Evolutionary conservation across 2,113 vertebrate species (phyloP).

Genomic region (Herpailurus yagouaroundi): DNA sequence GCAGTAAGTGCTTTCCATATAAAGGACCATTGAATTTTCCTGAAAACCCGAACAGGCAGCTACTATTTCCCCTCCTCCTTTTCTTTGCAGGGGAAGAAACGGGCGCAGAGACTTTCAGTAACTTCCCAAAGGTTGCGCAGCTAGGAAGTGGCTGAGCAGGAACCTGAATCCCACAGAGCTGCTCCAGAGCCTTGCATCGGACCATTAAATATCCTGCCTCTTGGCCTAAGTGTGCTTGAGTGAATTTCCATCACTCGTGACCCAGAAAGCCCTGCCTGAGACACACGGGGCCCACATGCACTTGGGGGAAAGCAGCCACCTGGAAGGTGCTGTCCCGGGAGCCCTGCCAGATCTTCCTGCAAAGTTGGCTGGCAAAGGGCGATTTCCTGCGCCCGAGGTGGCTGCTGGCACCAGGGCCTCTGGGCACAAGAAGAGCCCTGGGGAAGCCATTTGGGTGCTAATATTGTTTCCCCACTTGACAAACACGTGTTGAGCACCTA

Average conservation of each 20-base stretch:
- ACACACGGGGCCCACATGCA: background rate
- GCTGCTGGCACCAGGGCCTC: background rate
- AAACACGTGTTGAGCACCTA: background rate
- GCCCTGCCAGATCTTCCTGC: background rate
- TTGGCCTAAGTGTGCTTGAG: background rate
- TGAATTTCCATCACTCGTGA: slow-evolving; percentile 5
- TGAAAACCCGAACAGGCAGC: background rate
- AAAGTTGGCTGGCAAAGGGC: background rate
- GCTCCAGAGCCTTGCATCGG: background rate
- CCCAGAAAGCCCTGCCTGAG: background rate
- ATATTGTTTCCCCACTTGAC: background rate
- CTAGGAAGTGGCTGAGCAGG: background rate
- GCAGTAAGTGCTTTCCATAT: background rate
- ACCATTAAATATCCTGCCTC: background rate
- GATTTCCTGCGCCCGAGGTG: background rate
- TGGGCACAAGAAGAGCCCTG: background rate
- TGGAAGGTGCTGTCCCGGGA: background rate
- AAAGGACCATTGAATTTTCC: background rate
- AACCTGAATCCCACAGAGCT: background rate
- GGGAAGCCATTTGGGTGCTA: background rate
- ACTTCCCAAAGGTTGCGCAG: background rate
- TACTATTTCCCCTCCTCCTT: background rate
- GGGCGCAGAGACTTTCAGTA: background rate
- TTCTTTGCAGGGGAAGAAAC: background rate
- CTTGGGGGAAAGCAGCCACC: background rate